Conservation (phyloP, 2,113 vertebrate species). For the Zosterops lateralis region DNA sequence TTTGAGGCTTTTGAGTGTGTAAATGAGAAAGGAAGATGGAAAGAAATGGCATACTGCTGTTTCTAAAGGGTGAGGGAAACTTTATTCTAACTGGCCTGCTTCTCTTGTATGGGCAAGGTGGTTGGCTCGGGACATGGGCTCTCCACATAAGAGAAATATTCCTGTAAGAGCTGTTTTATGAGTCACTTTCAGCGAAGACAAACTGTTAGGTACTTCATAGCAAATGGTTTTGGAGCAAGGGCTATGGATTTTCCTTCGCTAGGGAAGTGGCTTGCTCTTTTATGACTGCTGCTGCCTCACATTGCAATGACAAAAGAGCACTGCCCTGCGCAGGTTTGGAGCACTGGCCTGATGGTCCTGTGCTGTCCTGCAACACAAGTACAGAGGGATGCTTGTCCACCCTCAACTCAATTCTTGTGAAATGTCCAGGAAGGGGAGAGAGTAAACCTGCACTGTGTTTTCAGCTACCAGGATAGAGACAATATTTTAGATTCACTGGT, state of each 20-base stretch:
- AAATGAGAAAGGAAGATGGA: neutral
- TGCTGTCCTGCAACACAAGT: neutral
- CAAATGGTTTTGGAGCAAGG: neutral
- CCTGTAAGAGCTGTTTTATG: neutral
- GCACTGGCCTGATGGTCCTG: neutral
- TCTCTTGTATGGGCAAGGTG: neutral
- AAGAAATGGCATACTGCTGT: neutral
- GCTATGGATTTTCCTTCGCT: neutral
- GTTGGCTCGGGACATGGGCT: neutral
- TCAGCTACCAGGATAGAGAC: neutral
- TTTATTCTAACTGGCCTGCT: neutral
- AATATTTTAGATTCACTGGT: neutral
- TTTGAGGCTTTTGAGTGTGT: neutral
- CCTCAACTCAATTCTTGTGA: neutral
- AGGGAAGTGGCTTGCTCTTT: neutral
- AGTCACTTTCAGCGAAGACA: neutral
- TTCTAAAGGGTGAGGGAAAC: neutral
- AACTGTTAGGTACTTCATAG: neutral
- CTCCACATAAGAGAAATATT: neutral
- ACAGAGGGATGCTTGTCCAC: neutral
- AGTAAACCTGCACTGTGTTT: neutral
- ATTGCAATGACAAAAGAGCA: neutral
- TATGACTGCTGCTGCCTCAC: neutral
- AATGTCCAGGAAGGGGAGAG: neutral
- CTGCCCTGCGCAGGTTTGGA: neutral